Percentiles rank a stretch among this genome's conserved stretches.
Conservation (phyloP, 2,888 invertebrate genomes). For the Leptinotarsa juncta region DNA sequence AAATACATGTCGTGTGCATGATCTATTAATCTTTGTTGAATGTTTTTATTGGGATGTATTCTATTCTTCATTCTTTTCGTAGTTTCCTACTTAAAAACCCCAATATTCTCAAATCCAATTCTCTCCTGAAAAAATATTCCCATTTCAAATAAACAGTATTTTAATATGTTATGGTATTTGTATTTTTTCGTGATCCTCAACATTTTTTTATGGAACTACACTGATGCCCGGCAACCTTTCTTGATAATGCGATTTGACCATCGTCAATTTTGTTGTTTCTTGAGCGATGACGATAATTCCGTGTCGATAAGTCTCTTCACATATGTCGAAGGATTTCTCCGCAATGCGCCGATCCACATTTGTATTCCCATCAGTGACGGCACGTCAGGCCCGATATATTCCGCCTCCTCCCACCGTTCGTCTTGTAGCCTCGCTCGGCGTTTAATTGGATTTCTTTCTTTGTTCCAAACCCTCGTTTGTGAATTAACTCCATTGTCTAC, state of each 20-base stretch:
- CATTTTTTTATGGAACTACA: background rate
- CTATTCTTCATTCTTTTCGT: no score
- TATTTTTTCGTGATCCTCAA: background rate
- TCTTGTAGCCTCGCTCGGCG: slow-evolving; percentile 55
- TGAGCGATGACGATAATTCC: slow-evolving; percentile 16
- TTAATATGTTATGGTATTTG: background rate
- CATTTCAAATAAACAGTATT: no score
- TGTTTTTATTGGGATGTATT: no score
- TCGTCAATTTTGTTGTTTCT: slow-evolving; percentile 14
- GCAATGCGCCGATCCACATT: slow-evolving; percentile 57
- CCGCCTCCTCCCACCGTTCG: slow-evolving; percentile 26
- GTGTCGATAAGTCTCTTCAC: slow-evolving; percentile 45
- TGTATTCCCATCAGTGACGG: slow-evolving; percentile 56
- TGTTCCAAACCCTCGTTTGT: slow-evolving; percentile 58
- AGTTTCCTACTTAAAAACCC: no score
- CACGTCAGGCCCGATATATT: slow-evolving; percentile 39
- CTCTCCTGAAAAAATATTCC: no score
- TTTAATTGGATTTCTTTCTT: slow-evolving; percentile 66
- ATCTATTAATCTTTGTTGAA: no score
- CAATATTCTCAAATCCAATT: no score
- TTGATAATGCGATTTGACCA: slow-evolving; percentile 13
- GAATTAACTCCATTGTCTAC: slow-evolving; percentile 64
- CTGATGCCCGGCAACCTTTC: background rate
- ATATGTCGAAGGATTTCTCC: slow-evolving; percentile 52
- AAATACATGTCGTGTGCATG: no score